Base-by-base conservation (phyloP, 2,888 invertebrate genomes). In the Stenchaetothrips biformis region DNA sequence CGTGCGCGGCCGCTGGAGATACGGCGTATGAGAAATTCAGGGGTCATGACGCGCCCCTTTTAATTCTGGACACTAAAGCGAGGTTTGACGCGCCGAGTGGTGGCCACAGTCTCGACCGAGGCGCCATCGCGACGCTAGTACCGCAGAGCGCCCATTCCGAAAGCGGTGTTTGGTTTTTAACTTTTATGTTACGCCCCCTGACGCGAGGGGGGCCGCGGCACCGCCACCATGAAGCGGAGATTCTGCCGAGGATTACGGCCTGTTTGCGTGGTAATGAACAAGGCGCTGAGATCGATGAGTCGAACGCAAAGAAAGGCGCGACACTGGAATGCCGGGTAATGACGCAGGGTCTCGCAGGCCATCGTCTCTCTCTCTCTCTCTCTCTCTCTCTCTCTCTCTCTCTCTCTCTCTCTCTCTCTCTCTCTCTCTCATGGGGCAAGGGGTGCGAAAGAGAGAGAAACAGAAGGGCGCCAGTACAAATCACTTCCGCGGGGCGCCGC, bases 141-240 rank as follows among this genome's bases (percentile, higher is more conserved):
- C 25, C 16, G 13, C 53, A 25, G 25, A 8, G 67, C 67, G 21
- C 25, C 13, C 53, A 53, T 53, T 53, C 53, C 25, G 67, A 21
- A 25, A 21, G 67, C 21, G 67, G 25, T 74, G 67, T 74, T 74
- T 74, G 67, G 67, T 74, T 74, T 74, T 74, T 25, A 21, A 74
- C 67, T 74, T 74, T 74, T 74, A 74, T 59, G 59, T 59, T 9
- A 59, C 59, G 59, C 6, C 59, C 53, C 53, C 53, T 9, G 13
- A 59, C 59, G 18, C 37, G 59, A 6, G 59, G 59, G 9, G 53
- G 53, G 13, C 53, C 53, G 2, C 13, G 13, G 2, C 53, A 53
- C n/a, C 67, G 21, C 67, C 25, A 7, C 67, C 25, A 11, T 74
- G 25, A 74, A 74, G 67, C 67, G 25, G 8, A 25, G 67, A 11